Evolutionary conservation across 64 coral and sea anemone species (phyloP).

Genomic region (Orbicella faveolata): DNA sequence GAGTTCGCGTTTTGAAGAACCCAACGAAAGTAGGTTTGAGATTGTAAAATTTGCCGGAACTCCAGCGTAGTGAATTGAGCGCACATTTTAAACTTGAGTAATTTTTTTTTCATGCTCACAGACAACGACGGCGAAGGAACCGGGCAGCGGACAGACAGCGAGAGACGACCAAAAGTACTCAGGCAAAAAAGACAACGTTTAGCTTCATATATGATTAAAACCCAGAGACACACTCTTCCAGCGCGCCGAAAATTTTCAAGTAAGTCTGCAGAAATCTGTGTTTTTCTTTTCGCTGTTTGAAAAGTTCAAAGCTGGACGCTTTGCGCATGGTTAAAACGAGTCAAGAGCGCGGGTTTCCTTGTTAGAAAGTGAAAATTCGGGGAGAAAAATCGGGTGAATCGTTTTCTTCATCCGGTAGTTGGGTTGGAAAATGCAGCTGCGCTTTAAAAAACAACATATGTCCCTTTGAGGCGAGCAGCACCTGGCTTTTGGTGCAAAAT

Average conservation of each 20-base stretch:
- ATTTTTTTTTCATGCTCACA: slow-evolving; percentile 62
- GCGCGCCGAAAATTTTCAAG: slow-evolving; percentile 85
- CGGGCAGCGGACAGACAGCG: slow-evolving; percentile 11
- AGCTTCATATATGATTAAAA: slow-evolving; percentile 99
- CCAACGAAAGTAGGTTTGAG: slow-evolving; percentile 59
- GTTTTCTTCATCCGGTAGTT: slow-evolving; percentile 91
- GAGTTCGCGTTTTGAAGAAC: slow-evolving; percentile 47
- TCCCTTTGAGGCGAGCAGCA: slow-evolving; percentile 73
- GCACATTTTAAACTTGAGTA: slow-evolving; percentile 61
- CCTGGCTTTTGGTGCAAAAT: slow-evolving; percentile 81
- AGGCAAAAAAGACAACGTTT: slow-evolving; percentile 82
- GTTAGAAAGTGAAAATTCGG: slow-evolving; percentile 44
- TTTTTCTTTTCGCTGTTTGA: slow-evolving; percentile 73
- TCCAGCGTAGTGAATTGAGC: slow-evolving; percentile 73
- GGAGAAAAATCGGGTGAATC: slow-evolving; percentile 55
- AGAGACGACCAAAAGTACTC: slow-evolving; percentile 63
- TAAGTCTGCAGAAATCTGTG: slow-evolving; percentile 87
- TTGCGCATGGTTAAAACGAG: not conserved
- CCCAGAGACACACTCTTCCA: slow-evolving; percentile 76
- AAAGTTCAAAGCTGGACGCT: slow-evolving; percentile 6
- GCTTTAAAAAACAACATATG: slow-evolving; percentile 96
- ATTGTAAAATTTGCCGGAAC: slow-evolving; percentile 72
- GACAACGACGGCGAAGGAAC: slow-evolving; percentile 38
- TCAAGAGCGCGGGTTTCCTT: not conserved
- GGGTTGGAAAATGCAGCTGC: slow-evolving; percentile 88